Conservation (phyloP, 1,140 invertebrate genomes). For the Homarus americanus region DNA sequence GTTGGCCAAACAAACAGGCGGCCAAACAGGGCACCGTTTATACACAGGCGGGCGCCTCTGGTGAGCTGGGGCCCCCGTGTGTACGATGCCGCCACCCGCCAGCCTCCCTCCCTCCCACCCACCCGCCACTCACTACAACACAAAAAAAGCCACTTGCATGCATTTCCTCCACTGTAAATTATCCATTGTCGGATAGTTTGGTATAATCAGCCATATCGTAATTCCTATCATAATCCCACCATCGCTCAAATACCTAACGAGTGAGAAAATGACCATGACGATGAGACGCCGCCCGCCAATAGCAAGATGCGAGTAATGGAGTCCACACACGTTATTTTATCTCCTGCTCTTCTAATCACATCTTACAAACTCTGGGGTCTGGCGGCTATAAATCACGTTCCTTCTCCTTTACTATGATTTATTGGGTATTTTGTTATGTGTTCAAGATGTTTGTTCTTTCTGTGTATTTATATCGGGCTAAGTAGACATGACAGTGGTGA, state of each 20-base stretch:
- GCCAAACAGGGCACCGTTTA: constrained; percentile 56
- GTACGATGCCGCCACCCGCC: not conserved
- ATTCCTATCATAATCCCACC: constrained; percentile 68
- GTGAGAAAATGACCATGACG: constrained; percentile 70
- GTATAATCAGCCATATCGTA: constrained; percentile 69
- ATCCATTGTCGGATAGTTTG: constrained; percentile 39
- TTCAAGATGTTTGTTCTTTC: not conserved
- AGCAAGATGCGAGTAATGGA: constrained; percentile 45
- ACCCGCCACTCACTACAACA: not conserved
- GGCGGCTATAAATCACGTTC: not conserved
- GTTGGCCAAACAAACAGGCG: constrained; percentile 62
- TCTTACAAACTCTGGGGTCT: not conserved
- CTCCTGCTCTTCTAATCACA: not conserved
- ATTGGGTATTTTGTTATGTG: not conserved
- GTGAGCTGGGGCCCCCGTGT: not conserved
- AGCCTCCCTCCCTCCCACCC: not conserved
- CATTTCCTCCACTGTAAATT: constrained; percentile 51
- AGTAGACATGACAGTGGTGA: constrained; percentile 10
- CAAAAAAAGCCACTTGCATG: constrained; percentile 14
- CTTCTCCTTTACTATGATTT: not conserved
- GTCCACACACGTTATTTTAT: constrained; percentile 41
- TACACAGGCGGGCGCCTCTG: constrained; percentile 61
- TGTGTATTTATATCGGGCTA: not conserved
- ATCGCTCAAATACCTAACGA: constrained; percentile 69
- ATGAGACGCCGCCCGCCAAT: constrained; percentile 55